Evolutionary conservation across 1,140 invertebrate genomes (phyloP).

Genomic region (Drosophila pandora): DNA sequence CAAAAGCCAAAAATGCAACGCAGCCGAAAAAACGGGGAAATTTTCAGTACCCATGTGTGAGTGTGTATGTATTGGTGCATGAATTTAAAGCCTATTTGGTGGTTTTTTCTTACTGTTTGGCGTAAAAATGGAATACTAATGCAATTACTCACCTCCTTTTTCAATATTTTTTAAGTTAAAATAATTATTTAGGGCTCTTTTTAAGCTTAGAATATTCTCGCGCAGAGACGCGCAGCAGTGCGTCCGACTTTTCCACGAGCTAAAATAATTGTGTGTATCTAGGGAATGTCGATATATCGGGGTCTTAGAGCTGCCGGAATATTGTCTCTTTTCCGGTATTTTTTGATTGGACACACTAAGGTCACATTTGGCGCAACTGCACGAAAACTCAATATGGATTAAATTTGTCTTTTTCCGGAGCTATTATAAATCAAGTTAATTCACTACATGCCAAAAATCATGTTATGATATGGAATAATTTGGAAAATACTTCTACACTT

Average conservation of each 20-base stretch:
- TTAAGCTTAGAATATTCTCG: slow-evolving; percentile 19
- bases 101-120: not conserved
- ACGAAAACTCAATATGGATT: too few species aligned
- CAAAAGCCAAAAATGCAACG: slow-evolving; percentile 39
- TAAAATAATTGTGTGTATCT: slow-evolving; percentile 32
- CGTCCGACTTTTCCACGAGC: slow-evolving; percentile 51
- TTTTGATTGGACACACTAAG: not conserved
- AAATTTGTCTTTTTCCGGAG: too few species aligned
- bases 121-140: not conserved
- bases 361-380: too few species aligned
- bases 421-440: too few species aligned
- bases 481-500: too few species aligned
- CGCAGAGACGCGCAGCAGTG: slow-evolving; percentile 30
- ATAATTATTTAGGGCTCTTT: slow-evolving; percentile 26
- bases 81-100: not conserved
- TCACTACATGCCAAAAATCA: too few species aligned
- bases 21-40: slow-evolving; percentile 69
- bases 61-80: slow-evolving; percentile 1
- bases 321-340: not conserved
- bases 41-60: slow-evolving; percentile 51
- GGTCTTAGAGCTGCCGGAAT: not conserved
- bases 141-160: slow-evolving; percentile 42
- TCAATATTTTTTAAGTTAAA: slow-evolving; percentile 35
- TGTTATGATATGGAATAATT: too few species aligned
- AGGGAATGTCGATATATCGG: not conserved